Conservation (phyloP, 2,113 vertebrate genomes). For the Prochilodus magdalenae region DNA sequence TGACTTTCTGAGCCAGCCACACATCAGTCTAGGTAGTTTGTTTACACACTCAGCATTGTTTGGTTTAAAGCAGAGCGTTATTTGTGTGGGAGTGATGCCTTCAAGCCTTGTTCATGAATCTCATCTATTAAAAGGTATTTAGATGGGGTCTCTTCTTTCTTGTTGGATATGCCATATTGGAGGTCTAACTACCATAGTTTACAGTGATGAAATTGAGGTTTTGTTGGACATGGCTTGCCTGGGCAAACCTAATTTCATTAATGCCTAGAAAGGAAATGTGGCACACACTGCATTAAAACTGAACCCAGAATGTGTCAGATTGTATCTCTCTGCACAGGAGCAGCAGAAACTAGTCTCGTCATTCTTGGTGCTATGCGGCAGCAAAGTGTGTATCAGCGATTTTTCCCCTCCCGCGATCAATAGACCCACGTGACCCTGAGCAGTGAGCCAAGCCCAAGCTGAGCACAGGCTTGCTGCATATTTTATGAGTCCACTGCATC, state of each 20-base stretch:
- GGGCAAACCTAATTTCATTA: neutral
- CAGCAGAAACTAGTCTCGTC: slow-evolving; percentile 7
- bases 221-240: too few relatives aligned
- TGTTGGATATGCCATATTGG: too few relatives aligned
- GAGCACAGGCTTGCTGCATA: slow-evolving; percentile 44
- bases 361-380: slow-evolving; percentile 36
- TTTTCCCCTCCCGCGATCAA: slow-evolving; percentile 34
- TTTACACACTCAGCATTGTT: neutral
- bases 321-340: neutral
- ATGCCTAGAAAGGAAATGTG: neutral
- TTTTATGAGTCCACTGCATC: slow-evolving; percentile 46
- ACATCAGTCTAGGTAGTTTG: neutral
- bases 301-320: neutral
- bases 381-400: slow-evolving; percentile 30
- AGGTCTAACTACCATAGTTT: too few relatives aligned
- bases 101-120: too few relatives aligned
- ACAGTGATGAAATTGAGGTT: too few relatives aligned
- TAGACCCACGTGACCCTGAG: slow-evolving; percentile 33
- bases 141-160: neutral
- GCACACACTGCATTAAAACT: neutral
- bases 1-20: neutral
- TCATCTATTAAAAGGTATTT: neutral
- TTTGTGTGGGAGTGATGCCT: too few relatives aligned
- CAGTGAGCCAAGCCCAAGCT: slow-evolving; percentile 12
- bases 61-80: too few relatives aligned